Base-by-base conservation (phyloP, 2,113 vertebrate species). In the Serranochromis macrocephalus region DNA sequence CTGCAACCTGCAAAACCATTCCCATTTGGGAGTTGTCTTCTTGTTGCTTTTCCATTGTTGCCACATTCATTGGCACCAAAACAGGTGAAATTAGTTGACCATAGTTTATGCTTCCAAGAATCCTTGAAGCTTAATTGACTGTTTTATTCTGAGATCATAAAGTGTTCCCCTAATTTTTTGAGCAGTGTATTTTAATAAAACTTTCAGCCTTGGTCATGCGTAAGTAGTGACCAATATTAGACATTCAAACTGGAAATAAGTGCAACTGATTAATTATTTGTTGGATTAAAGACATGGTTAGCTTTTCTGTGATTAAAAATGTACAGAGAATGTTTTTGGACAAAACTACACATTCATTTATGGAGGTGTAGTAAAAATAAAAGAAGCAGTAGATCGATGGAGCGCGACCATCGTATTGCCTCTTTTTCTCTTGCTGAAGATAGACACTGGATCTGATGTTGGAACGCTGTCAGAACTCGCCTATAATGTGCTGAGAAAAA, bases 361-460 rank as follows among this genome's bases (percentile, higher is more conserved):
- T 85, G 11, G 31, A 49, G 33, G 24, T 55, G 26, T 49, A 71
- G 36, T 0, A 2, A 31, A 75, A 29, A 49, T 49, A 49, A 31
- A 12, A 75, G 24, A 71, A 24, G n/a, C n/a, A 3, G 36, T 16
- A 38, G 29, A 40, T 19, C 0, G 4, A 29, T 19, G 24, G 24
- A 29, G 6, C 16, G 4, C 3, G 16, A 75, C 9, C 71, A 29
- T 49, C 16, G 4, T 75, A 3, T 19, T 49, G 73, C 16, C 10
- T 78, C 10, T 31, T 49, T 31, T 31, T n/a, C 45, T 3, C 2
- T 51, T 13, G 17, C 0, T 31, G 58, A 5, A 51, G 29, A 45
- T 66, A 7, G 42, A 24, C 17, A 3, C 12, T 5, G 14, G 31
- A 5, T 38, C 21, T 54, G 73, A 78, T 1, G 42, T 9, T 33